Percentiles rank a stretch among this genome's conserved stretches.
These are phyloP conservation scores for Ophthalmolycus amberensis DNA, from an alignment of 2,113 vertebrate genomes.

Conservation along the genomic window DNA sequence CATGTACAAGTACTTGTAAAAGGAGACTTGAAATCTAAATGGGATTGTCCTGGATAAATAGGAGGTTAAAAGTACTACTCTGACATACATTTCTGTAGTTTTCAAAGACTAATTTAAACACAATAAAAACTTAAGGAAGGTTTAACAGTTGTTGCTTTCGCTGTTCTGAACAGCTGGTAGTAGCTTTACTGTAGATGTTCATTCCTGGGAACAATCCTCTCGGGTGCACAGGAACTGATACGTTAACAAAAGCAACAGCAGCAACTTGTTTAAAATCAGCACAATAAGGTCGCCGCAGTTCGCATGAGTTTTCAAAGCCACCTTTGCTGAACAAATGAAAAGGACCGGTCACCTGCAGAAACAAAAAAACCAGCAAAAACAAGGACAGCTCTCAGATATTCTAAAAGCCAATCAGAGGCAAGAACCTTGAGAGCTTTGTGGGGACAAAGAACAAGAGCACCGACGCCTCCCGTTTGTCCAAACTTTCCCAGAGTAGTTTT, in stretches of 20 bases:
- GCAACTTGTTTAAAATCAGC: conserved; percentile 44
- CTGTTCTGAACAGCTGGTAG: conserved; percentile 36
- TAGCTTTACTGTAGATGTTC: conserved; percentile 26
- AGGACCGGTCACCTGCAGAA: conserved; percentile 12
- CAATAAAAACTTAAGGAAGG: neutral
- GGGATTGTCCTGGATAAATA: no score
- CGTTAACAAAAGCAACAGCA: conserved; percentile 44
- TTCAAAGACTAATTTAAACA: conserved; percentile 10
- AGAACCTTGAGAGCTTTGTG: conserved; percentile 2
- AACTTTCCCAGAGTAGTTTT: conserved; percentile 6
- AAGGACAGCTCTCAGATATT: conserved; percentile 4
- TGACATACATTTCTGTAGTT: neutral
- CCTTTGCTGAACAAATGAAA: conserved; percentile 4
- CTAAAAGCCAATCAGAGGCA: neutral
- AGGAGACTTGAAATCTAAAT: no score
- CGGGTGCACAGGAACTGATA: conserved; percentile 33
- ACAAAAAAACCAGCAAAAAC: neutral
- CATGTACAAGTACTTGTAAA: neutral
- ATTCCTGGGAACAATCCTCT: conserved; percentile 45
- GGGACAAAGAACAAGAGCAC: neutral
- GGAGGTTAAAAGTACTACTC: neutral
- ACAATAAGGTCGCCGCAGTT: conserved; percentile 19
- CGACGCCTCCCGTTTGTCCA: neutral
- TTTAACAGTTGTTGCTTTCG: conserved; percentile 11
- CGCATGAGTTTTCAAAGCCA: neutral